phyloP scores from a whole-genome alignment of 2,888 invertebrate species.

The Agriopis leucophaearia region DNA sequence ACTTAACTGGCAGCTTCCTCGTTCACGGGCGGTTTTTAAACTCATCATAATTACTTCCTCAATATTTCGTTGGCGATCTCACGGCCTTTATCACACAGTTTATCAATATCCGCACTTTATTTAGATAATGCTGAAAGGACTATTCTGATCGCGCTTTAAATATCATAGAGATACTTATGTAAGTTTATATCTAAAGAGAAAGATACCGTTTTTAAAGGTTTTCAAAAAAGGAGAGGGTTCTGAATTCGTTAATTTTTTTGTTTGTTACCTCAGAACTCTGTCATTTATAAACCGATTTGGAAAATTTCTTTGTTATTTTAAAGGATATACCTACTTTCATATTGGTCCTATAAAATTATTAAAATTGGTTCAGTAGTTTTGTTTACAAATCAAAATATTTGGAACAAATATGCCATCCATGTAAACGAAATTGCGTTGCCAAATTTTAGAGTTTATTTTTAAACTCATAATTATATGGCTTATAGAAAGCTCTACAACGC shows the following conservation, averaged over 20 bases:
- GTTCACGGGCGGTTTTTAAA: slow-evolving; percentile 19
- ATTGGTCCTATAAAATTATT: no score
- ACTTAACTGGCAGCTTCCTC: slow-evolving; percentile 25
- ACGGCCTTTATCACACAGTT: slow-evolving; percentile 61
- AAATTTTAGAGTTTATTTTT: no score
- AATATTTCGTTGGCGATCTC: slow-evolving; percentile 64
- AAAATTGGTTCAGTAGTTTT: no score
- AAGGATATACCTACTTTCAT: no score
- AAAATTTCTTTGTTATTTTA: no score
- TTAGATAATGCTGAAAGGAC: slow-evolving; percentile 26
- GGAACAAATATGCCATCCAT: no score
- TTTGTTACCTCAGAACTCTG: no score
- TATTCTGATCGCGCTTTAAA: slow-evolving; percentile 1
- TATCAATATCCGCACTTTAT: slow-evolving; percentile 62
- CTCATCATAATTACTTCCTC: slow-evolving; percentile 58
- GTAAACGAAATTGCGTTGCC: no score
- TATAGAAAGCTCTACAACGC: background rate
- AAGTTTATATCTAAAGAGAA: background rate
- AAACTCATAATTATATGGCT: background rate
- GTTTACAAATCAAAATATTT: no score
- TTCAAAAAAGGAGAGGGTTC: no score
- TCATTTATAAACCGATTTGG: no score
- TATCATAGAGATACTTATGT: background rate
- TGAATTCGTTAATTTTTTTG: no score
- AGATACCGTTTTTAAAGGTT: background rate